Base-by-base conservation (phyloP, 2,113 vertebrate genomes). In the Symphodus melops region DNA sequence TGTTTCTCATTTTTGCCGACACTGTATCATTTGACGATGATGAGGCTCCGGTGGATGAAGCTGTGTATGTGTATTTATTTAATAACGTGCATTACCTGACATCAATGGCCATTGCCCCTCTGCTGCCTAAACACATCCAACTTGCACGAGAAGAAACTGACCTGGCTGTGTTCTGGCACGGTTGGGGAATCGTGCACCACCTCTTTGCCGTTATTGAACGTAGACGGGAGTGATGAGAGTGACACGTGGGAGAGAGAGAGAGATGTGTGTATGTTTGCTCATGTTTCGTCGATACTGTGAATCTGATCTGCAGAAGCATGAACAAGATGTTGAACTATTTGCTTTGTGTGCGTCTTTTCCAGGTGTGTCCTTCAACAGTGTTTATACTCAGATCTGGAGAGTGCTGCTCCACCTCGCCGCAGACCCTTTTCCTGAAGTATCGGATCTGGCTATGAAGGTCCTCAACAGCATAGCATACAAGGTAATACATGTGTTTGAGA, bases 341-440 rank as follows among this genome's bases (percentile, higher is more conserved):
- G 2, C 39, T 41, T 5, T 49, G 49, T 67, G 14, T 71, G 11
- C 33, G 48, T 75, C 9, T 65, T 37, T 77, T 82, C 33, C 21
- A 99, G 98, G 98, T 10, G 97, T 99, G 58, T 99, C 97, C 66
- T 99, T 99, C 90, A 99, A 99, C 92, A 99, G 98, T 12, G 98
- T 99, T 36, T 99, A 99, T 89, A 99, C 98, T 9, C 98, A 99
- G 48, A 99, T 99, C 72, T 99, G 98, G 98, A 95, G 98, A 71
- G 96, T 99, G 0, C 91, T 99, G 37, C 92, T 99, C 1, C 98
- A 99, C 73, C 93, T 99, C 39, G 97, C 98, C 1, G 97, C 97
- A 0, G 98, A 99, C 66, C 98, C 98, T 9, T 99, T 97, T 6
- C 98, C 97, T 0, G 98, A 99, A 0, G 98, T 98, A 37, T 99